Evolutionary conservation across 1,140 invertebrate genomes (phyloP).

Genomic region (Brachionus calyciflorus): DNA sequence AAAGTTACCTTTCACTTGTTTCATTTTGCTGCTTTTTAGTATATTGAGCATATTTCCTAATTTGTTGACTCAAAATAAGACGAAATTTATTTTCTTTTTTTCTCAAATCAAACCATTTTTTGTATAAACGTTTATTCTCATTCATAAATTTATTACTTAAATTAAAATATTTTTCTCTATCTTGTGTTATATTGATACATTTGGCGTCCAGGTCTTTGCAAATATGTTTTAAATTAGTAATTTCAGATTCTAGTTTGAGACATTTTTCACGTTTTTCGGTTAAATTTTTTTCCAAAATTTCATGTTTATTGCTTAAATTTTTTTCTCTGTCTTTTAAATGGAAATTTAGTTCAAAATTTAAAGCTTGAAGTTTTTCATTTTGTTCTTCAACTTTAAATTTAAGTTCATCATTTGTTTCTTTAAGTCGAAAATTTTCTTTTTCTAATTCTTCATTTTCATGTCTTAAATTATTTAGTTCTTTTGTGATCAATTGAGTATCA

Average conservation of each 20-base stretch:
- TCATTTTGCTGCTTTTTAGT: not conserved
- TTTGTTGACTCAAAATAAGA: conserved; percentile 24
- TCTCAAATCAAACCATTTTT: conserved; percentile 29
- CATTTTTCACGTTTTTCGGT: conserved; percentile 5
- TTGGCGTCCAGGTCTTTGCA: conserved; percentile 2
- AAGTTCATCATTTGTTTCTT: not conserved
- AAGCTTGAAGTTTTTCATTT: not conserved
- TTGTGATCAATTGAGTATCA: not conserved
- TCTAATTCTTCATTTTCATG: not conserved
- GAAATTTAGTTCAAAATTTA: conserved; percentile 10
- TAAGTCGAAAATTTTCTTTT: conserved; percentile 14
- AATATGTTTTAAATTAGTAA: not conserved
- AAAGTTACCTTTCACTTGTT: not conserved
- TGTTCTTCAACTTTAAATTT: conserved; percentile 2
- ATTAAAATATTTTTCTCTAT: conserved; percentile 13
- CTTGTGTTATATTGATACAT: not conserved
- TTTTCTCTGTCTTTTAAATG: conserved; percentile 2
- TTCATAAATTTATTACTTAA: conserved; percentile 1
- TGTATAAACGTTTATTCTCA: not conserved
- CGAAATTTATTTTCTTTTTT: conserved; percentile 23
- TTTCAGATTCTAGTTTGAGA: not conserved
- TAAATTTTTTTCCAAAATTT: conserved; percentile 9
- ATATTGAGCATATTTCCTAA: conserved; percentile 1
- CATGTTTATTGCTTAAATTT: not conserved
- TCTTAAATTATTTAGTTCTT: not conserved